Percentiles rank a stretch among this genome's conserved stretches.
Conservation (phyloP, 2,113 vertebrate genomes). For the Hymenochirus boettgeri region DNA sequence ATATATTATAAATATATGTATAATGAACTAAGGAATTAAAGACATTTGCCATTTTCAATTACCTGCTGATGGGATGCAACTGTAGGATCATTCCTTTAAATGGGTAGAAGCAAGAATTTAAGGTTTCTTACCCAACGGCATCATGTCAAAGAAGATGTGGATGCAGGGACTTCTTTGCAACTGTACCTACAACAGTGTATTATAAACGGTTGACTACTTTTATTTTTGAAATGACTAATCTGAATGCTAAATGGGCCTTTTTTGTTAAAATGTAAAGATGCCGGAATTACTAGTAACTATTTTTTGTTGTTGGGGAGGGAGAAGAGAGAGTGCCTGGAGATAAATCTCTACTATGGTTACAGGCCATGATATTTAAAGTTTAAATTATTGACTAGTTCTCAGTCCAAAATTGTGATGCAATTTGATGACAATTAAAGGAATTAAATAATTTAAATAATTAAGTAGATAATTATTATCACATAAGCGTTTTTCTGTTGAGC, state of each 20-base stretch:
- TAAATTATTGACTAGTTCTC: constrained; percentile 43
- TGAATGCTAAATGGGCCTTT: constrained; percentile 36
- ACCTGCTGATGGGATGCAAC: constrained; percentile 70
- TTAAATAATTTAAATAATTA: constrained; percentile 38
- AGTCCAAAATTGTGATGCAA: constrained; percentile 40
- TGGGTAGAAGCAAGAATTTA: constrained; percentile 61
- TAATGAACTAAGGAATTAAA: constrained; percentile 66
- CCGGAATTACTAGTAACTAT: constrained; percentile 46
- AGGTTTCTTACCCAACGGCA: constrained; percentile 51
- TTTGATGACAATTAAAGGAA: no score
- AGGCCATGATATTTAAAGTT: constrained; percentile 1
- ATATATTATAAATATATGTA: constrained; percentile 63
- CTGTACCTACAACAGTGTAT: constrained; percentile 47
- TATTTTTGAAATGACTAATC: constrained; percentile 47
- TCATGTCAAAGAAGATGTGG: constrained; percentile 49
- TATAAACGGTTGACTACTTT: constrained; percentile 45
- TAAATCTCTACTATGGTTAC: constrained; percentile 1
- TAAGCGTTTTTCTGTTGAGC: not conserved
- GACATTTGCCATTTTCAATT: constrained; percentile 69
- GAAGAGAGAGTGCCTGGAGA: constrained; percentile 45
- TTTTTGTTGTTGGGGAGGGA: constrained; percentile 29
- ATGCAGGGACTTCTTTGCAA: constrained; percentile 53
- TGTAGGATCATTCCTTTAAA: constrained; percentile 65
- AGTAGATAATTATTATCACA: not conserved
- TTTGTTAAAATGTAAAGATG: constrained; percentile 32